Conservation (phyloP, 2,888 invertebrate species). For the Tiliacea aurago region DNA sequence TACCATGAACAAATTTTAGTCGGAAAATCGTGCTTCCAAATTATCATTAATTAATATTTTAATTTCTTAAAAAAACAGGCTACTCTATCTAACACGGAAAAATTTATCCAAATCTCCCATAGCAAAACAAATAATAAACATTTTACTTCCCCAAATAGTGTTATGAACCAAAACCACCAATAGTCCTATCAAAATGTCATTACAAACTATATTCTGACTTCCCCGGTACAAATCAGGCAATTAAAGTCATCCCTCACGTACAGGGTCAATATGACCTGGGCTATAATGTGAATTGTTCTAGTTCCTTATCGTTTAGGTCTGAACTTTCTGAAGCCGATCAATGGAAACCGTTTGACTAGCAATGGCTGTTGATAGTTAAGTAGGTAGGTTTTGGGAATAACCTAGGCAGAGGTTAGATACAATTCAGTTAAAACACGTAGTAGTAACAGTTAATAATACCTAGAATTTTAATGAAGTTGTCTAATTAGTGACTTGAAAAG, state of each 20-base stretch:
- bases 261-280: slow-evolving; percentile 30
- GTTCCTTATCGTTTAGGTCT: slow-evolving; percentile 37
- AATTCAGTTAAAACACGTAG: background rate
- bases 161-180: slow-evolving; percentile 5
- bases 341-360: background rate
- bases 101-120: background rate
- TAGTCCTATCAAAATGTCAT: slow-evolving; percentile 38
- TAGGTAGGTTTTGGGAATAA: slow-evolving; percentile 7
- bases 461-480: background rate
- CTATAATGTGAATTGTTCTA: slow-evolving; percentile 45
- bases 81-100: background rate
- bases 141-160: slow-evolving; percentile 4
- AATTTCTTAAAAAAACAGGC: background rate
- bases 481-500: background rate
- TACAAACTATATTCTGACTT: slow-evolving; percentile 41
- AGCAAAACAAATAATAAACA: slow-evolving; percentile 13
- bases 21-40: background rate
- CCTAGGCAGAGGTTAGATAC: background rate
- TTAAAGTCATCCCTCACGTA: slow-evolving; percentile 46
- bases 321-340: slow-evolving; percentile 31
- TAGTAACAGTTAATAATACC: background rate
- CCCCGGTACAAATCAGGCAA: slow-evolving; percentile 32
- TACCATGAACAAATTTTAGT: too few species aligned
- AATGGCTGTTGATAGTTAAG: background rate
- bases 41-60: background rate